phyloP scores from a whole-genome alignment of 2,113 vertebrate genomes.

The Tautogolabrus adspersus region DNA sequence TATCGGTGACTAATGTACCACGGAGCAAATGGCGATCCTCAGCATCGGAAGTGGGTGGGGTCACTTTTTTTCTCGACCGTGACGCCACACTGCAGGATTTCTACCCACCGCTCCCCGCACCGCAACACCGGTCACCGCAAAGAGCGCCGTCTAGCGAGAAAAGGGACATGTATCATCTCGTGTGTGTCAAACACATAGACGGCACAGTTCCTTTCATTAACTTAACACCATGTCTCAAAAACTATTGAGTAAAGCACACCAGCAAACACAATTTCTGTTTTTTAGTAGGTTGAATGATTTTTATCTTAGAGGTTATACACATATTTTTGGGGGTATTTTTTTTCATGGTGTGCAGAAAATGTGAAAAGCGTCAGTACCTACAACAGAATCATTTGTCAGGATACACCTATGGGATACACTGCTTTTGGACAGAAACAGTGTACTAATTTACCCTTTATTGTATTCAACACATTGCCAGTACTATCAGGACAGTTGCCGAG shows the following conservation, averaged over 20 bases:
- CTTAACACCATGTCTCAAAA: background rate
- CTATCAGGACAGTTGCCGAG: conserved; percentile 5
- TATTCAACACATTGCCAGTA: background rate
- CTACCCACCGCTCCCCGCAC: conserved; percentile 70
- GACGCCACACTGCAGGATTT: conserved; percentile 88
- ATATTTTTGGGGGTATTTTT: too few relatives aligned
- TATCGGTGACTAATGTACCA: conserved; percentile 8
- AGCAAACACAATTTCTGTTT: too few relatives aligned
- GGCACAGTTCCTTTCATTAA: background rate
- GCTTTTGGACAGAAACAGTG: too few relatives aligned
- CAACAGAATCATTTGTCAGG: background rate
- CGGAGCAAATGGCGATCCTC: conserved; percentile 62
- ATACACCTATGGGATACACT: too few relatives aligned
- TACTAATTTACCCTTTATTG: background rate
- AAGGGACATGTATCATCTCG: background rate
- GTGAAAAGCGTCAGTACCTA: background rate
- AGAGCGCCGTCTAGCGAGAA: conserved; percentile 67
- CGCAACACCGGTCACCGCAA: conserved; percentile 48
- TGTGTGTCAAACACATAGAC: too few relatives aligned
- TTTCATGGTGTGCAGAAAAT: background rate
- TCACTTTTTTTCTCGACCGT: conserved; percentile 48
- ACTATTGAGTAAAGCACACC: background rate
- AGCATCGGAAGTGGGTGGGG: conserved; percentile 21
- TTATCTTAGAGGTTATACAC: too few relatives aligned
- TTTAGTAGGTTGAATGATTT: too few relatives aligned